These are phyloP conservation scores for Ctena decussata DNA, from an alignment of 2,888 invertebrate genomes.

Conservation along the genomic window DNA sequence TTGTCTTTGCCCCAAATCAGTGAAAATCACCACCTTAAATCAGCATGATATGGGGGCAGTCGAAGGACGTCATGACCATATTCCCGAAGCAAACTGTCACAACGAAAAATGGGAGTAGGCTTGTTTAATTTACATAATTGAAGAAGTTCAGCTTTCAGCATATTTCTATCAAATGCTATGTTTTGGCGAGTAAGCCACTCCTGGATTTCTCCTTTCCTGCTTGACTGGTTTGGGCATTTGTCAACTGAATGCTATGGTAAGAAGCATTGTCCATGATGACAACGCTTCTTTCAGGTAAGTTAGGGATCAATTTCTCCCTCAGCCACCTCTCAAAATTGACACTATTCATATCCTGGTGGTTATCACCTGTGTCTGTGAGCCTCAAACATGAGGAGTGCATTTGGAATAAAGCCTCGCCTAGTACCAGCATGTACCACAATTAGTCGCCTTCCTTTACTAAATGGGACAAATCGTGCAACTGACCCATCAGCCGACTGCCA, in stretches of 20 bases:
- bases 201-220: not conserved
- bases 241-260: not conserved
- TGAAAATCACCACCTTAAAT: no score
- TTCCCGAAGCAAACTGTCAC: not conserved
- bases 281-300: not conserved
- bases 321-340: slow-evolving; percentile 10
- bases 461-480: not conserved
- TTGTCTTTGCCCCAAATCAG: no score
- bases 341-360: slow-evolving; percentile 10
- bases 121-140: not conserved
- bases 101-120: not conserved
- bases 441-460: not conserved
- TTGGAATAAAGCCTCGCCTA: not conserved
- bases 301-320: slow-evolving; percentile 2
- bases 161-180: not conserved
- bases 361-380: not conserved
- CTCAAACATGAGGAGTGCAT: not conserved
- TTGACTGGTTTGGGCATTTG: not conserved
- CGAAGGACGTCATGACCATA: not conserved
- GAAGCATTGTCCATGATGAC: slow-evolving; percentile 1
- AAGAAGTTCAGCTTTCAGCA: not conserved
- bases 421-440: slow-evolving; percentile 18
- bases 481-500: not conserved
- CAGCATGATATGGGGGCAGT: not conserved
- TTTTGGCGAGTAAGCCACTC: not conserved